Conservation (phyloP, 2,888 invertebrate species). For the Lottia gigantea region DNA sequence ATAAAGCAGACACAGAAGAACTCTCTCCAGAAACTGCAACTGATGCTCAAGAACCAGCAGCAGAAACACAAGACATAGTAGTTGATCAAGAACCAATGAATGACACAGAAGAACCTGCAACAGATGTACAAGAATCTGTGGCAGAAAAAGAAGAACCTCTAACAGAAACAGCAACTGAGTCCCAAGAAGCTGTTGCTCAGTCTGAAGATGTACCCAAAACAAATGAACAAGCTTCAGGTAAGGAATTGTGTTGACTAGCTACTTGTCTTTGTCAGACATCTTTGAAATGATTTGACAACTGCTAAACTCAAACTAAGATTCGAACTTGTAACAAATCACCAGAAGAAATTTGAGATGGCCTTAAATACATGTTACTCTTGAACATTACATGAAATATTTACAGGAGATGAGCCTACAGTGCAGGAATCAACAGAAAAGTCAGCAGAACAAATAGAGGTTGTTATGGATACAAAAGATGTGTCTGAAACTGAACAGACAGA, state of each 20-base stretch:
- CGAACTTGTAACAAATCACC: too few species aligned
- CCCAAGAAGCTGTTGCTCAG: too few species aligned
- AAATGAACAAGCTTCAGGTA: too few species aligned
- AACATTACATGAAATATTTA: too few species aligned
- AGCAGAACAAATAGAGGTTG: slow-evolving; percentile 17
- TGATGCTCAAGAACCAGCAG: neutral
- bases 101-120: neutral
- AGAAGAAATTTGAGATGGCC: too few species aligned
- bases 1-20: neutral
- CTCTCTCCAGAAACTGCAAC: neutral
- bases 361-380: too few species aligned
- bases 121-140: neutral
- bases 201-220: too few species aligned
- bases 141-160: neutral
- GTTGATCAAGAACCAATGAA: slow-evolving; percentile 12
- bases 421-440: slow-evolving; percentile 9
- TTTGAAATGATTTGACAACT: too few species aligned
- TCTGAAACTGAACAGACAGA: neutral
- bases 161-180: too few species aligned
- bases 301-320: too few species aligned
- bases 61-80: slow-evolving; percentile 9
- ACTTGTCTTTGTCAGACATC: too few species aligned
- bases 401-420: slow-evolving; percentile 2
- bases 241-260: too few species aligned
- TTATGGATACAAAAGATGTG: neutral